A percentile compares a stretch with the other conserved stretches of the same genome.
Evolutionary conservation across 1,140 invertebrate genomes (phyloP).

Genomic region (Drosophila pseudoananassae): DNA sequence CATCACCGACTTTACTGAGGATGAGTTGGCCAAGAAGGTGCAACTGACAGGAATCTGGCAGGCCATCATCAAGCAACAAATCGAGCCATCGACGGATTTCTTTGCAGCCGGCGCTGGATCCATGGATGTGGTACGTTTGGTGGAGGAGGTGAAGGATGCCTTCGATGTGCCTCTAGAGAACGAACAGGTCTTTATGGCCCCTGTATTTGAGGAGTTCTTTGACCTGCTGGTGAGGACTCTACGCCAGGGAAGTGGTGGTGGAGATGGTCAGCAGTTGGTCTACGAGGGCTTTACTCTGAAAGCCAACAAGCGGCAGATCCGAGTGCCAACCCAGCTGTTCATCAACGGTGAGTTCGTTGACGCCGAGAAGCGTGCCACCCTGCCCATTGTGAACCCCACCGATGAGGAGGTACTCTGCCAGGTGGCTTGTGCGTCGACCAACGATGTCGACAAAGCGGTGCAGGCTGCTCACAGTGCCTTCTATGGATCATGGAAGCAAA

Average conservation of each 20-base stretch:
- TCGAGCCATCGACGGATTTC: conserved; percentile 94
- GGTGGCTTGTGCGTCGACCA: conserved; percentile 90
- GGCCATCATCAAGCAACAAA: conserved; percentile 91
- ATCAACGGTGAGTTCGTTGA: conserved; percentile 96
- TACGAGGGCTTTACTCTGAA: conserved; percentile 89
- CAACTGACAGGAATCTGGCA: conserved; percentile 91
- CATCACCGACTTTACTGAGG: conserved; percentile 88
- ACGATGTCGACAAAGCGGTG: conserved; percentile 95
- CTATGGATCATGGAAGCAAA: conserved; percentile 94
- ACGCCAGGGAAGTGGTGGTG: conserved; percentile 53
- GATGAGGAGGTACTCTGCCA: conserved; percentile 93
- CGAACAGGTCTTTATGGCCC: conserved; percentile 96
- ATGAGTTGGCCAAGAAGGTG: conserved; percentile 89
- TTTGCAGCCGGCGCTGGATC: conserved; percentile 96
- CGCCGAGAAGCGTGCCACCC: conserved; percentile 87
- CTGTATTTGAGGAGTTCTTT: conserved; percentile 93
- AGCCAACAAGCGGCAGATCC: conserved; percentile 93
- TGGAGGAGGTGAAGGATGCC: conserved; percentile 96
- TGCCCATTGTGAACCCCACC: conserved; percentile 92
- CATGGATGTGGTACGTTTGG: conserved; percentile 97
- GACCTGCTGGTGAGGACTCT: conserved; percentile 74
- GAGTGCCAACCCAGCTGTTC: conserved; percentile 94
- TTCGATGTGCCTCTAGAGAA: conserved; percentile 91
- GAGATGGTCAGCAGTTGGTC: conserved; percentile 85
- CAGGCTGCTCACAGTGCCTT: conserved; percentile 94